Evolutionary conservation across 30 jellyfish, hydroid and myxozoan species (phyloP), one percentile per base, ranked within the genome.

Genomic region (Clytia hemisphaerica): DNA sequence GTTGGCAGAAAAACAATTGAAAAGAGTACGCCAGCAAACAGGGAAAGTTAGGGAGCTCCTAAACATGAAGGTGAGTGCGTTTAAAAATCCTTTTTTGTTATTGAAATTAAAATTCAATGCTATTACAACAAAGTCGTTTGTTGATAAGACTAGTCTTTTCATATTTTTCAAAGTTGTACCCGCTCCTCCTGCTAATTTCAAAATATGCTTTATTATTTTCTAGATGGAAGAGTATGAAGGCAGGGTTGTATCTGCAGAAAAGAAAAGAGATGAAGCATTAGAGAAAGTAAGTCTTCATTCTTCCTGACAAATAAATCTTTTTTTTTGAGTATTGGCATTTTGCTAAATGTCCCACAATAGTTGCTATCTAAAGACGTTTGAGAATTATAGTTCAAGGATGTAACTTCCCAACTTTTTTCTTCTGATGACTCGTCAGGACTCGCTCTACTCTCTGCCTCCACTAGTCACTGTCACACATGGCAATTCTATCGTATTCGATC

Each of bases 31-130:
- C 45, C 10, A 63, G 32, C 96, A 85, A 37, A 93, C 96, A 37
- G 96, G 96, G 19, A 78, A 60, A 54, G 90, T 85, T 30, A 32
- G 96, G 35, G 96, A 85, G 50, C 92, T 85, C 2, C 74, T 85
- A 16, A 42, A 51, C 30, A 54, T 61, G 33, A 85, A 85, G 93
- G 93, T 85, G n/a, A n/a, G n/a, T n/a, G n/a, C n/a, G n/a, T n/a
- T 22, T 9, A 29, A 5, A 21, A 59, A 24, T 30, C 15, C 9
- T 22, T 59, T 21, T 9, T 9, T 51, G 15, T 14, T 9, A n/a
- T n/a, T n/a, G n/a, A n/a, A n/a, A n/a, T n/a, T n/a, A n/a, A n/a
- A n/a, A n/a, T n/a, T n/a, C n/a, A n/a, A n/a, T n/a, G n/a, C n/a
- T n/a, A n/a, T n/a, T n/a, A n/a, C n/a, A n/a, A n/a, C n/a, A n/a